phyloP scores from a whole-genome alignment of 2,797 vertebrate species.

The Steatocranus sp. region DNA sequence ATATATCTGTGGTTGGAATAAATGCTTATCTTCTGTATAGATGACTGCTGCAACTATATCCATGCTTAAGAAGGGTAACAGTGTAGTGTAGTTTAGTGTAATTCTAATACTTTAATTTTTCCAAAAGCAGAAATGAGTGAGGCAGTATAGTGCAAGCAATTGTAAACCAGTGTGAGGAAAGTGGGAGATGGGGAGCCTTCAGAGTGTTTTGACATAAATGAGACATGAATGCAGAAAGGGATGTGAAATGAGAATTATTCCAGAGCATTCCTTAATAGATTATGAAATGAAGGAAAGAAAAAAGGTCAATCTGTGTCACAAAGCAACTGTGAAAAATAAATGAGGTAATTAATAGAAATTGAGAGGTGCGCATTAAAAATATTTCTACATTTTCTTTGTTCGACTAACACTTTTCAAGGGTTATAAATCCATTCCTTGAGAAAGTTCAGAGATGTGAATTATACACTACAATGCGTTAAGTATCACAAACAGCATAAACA shows the following conservation, averaged over 20 bases:
- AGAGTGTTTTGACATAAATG: conserved; percentile 39
- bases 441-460: not conserved
- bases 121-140: conserved; percentile 42
- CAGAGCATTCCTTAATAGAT: conserved; percentile 46
- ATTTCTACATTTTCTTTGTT: conserved; percentile 22
- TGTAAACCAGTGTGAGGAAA: not conserved
- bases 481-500: conserved; percentile 28
- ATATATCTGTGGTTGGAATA: not conserved
- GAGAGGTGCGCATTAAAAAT: conserved; percentile 25
- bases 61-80: not conserved
- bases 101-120: not conserved
- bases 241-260: conserved; percentile 33
- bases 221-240: conserved; percentile 29
- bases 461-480: not conserved
- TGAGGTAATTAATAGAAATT: conserved; percentile 41
- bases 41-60: not conserved
- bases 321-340: conserved; percentile 51
- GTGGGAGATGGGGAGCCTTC: conserved; percentile 21
- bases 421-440: not conserved
- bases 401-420: not conserved
- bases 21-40: not conserved
- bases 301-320: conserved; percentile 43
- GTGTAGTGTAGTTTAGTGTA: not conserved
- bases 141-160: not conserved
- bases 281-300: conserved; percentile 41